Percentiles rank a stretch among this genome's conserved stretches.
Conservation (phyloP, 2,113 vertebrate species). For the Ranitomeya variabilis region DNA sequence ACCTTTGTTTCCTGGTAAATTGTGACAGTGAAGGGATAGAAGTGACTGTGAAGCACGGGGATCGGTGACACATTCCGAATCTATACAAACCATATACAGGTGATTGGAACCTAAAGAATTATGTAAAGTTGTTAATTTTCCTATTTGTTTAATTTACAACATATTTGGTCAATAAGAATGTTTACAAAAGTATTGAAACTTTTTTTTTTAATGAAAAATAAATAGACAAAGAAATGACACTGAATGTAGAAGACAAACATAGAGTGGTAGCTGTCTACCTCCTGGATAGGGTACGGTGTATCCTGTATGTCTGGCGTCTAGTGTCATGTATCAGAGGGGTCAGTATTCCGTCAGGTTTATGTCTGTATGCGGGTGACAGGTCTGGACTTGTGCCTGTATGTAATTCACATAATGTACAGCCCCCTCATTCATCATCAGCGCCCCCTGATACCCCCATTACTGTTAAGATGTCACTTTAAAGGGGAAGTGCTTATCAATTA, state of each 20-base stretch:
- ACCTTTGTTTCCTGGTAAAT: no score
- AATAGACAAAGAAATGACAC: background rate
- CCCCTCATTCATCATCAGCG: constrained; percentile 15
- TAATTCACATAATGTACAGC: background rate
- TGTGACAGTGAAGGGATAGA: no score
- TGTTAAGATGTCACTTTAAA: constrained; percentile 37
- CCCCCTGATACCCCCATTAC: constrained; percentile 1
- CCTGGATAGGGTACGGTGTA: no score
- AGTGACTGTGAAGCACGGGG: no score
- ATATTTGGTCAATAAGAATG: no score
- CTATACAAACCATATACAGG: no score
- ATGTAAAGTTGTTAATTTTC: no score
- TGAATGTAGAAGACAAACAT: background rate
- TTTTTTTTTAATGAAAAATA: no score
- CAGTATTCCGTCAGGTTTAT: background rate
- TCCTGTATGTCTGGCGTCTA: no score
- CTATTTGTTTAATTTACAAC: no score
- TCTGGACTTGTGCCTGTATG: background rate
- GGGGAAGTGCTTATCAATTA: constrained; percentile 45
- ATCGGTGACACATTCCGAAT: no score
- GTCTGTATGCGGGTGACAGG: background rate
- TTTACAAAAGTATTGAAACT: no score
- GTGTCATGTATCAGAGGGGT: background rate
- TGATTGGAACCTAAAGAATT: background rate
- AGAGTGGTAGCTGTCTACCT: background rate